Percentiles rank a stretch among this genome's conserved stretches.
Evolutionary conservation across 2,888 invertebrate species (phyloP).

Genomic region (Elysia crispata): DNA sequence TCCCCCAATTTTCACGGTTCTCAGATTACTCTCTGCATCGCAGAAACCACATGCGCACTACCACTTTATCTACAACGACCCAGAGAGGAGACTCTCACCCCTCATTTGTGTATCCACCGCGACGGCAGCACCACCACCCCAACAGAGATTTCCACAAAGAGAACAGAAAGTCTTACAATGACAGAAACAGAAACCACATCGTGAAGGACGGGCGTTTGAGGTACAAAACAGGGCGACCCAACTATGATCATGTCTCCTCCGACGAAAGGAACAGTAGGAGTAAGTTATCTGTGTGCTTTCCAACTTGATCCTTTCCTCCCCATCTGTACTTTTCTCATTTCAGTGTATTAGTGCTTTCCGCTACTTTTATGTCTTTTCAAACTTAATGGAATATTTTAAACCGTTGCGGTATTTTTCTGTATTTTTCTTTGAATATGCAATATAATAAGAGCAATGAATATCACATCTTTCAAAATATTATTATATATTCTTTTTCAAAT

Average conservation of each 20-base stretch:
- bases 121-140: no score
- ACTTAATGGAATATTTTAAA: no score
- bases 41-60: background rate
- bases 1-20: background rate
- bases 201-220: conserved; percentile 12
- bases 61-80: conserved; percentile 4
- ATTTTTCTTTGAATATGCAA: no score
- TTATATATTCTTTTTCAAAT: no score
- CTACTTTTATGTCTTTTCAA: no score
- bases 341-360: no score
- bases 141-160: background rate
- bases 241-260: background rate
- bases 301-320: no score
- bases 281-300: background rate
- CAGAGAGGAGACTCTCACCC: background rate
- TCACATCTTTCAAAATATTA: no score
- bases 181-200: background rate
- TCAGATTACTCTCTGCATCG: conserved; percentile 31
- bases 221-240: conserved; percentile 2
- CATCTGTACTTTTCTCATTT: no score
- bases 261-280: conserved; percentile 14
- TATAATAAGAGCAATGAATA: no score
- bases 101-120: background rate
- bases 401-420: no score
- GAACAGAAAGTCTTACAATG: background rate